Evolutionary conservation across 2,888 invertebrate species (phyloP).

Genomic region (Parnassius smintheus): DNA sequence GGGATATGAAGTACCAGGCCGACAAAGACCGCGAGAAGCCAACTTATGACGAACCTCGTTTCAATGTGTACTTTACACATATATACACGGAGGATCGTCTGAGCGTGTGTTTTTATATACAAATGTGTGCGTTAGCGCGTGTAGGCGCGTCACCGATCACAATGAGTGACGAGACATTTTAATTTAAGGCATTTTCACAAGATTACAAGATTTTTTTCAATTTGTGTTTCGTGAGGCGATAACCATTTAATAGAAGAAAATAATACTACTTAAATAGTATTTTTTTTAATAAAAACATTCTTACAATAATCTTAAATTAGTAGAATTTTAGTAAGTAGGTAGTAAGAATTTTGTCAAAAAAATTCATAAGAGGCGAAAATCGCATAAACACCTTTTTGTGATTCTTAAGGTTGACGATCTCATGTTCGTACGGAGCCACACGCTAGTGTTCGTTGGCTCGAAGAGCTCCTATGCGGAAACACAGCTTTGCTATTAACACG

Average conservation of each 20-base stretch:
- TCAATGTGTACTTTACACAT: slow-evolving; percentile 50
- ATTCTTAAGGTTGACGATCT: slow-evolving; percentile 79
- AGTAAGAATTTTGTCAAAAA: not conserved
- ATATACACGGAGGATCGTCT: slow-evolving; percentile 32
- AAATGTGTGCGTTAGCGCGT: slow-evolving; percentile 60
- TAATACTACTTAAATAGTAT: too few species aligned
- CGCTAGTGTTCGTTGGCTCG: slow-evolving; percentile 67
- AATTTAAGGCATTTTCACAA: too few species aligned
- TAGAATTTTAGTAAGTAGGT: not conserved
- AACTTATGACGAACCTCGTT: slow-evolving; percentile 65
- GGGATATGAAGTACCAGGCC: slow-evolving; percentile 73
- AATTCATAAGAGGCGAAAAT: slow-evolving; percentile 26
- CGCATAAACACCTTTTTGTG: slow-evolving; percentile 71
- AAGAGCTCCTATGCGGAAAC: slow-evolving; percentile 78
- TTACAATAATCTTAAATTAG: too few species aligned
- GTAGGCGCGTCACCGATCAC: slow-evolving; percentile 62
- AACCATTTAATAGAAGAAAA: too few species aligned
- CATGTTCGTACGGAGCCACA: slow-evolving; percentile 71
- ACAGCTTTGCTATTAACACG: slow-evolving; percentile 77
- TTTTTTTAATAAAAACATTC: too few species aligned
- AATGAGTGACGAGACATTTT: slow-evolving; percentile 43
- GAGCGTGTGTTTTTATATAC: slow-evolving; percentile 42
- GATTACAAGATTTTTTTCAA: too few species aligned
- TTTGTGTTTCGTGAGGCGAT: too few species aligned
- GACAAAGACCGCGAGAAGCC: slow-evolving; percentile 63